phyloP scores from a whole-genome alignment of 2,113 vertebrate genomes.

The Callipepla californica region DNA sequence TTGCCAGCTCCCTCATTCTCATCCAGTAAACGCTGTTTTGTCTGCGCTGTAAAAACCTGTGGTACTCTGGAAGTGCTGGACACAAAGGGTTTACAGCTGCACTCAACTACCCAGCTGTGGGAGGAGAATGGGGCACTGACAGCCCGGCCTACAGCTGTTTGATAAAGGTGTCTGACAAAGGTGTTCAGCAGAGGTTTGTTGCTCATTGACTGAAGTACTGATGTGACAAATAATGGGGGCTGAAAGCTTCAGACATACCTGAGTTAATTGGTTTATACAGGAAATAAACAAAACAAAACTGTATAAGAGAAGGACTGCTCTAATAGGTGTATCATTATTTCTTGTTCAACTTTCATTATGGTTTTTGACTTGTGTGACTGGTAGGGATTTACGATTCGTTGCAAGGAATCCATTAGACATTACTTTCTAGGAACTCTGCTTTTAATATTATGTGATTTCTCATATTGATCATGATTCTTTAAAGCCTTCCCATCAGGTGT shows the following conservation, averaged over 20 bases:
- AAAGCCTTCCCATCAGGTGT: neutral
- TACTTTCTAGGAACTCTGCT: neutral
- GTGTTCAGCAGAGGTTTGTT: neutral
- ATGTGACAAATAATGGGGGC: neutral
- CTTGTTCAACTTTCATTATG: neutral
- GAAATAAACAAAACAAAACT: neutral
- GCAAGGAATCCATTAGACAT: neutral
- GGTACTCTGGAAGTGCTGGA: fast-evolving
- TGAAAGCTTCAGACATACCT: neutral
- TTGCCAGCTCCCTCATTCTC: neutral
- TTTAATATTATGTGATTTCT: neutral
- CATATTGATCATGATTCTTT: neutral
- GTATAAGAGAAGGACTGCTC: neutral
- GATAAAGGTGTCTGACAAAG: neutral
- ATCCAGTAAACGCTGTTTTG: neutral
- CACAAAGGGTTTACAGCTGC: neutral
- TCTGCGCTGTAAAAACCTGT: fast-evolving
- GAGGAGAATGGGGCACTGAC: neutral
- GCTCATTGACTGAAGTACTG: neutral
- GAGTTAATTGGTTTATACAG: neutral
- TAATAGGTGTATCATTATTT: neutral
- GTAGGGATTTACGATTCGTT: neutral
- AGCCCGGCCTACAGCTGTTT: neutral
- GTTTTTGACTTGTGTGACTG: neutral
- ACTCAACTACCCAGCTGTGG: neutral